Base-by-base conservation (phyloP, 2,888 invertebrate species). In the Nebria salina region DNA sequence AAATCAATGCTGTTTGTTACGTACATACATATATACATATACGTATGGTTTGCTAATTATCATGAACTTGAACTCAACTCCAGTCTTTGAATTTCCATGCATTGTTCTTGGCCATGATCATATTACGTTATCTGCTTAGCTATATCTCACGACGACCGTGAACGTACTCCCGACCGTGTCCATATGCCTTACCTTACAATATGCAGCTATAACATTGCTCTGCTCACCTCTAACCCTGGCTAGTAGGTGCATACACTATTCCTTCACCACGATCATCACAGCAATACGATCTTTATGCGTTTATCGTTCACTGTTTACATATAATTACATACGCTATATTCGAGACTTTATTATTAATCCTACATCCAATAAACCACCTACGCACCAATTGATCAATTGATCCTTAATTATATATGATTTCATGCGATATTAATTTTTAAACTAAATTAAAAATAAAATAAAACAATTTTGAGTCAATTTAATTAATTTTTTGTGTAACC, bases 41-140 rank as follows among this genome's bases (percentile, higher is more conserved):
- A 13, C 4, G 26, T 26, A 75, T 75, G 76, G 72, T 42, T 54
- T 64, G 72, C 81, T 85, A 84, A 85, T 85, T 85, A 85, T 84
- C 83, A 80, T 82, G 78, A 83, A 83, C 83, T 82, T 83, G 83
- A 84, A 83, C 83, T 83, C 81, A 78, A 82, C 8, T 54, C 54
- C 11, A 3, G 54, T 54, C 6, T 83, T 82, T 83, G 78, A 83
- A 83, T 84, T 83, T 81, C 76, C 75, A 81, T 76, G 81, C 81
- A 81, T 81, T 81, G 81, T 81, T 81, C 65, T 43, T 43, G 75
- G 34, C 68, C 81, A 81, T 75, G 81, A 81, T 80, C 75, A 80
- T 81, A 81, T 81, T 76, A 76, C 65, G 76, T 76, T 81, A 81
- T 81, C 81, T 81, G 65, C 34, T 43, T 42, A 34, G 72, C 72